These are phyloP conservation scores for Zele albiditarsus DNA, from an alignment of 2,888 invertebrate genomes.

Conservation along the genomic window DNA sequence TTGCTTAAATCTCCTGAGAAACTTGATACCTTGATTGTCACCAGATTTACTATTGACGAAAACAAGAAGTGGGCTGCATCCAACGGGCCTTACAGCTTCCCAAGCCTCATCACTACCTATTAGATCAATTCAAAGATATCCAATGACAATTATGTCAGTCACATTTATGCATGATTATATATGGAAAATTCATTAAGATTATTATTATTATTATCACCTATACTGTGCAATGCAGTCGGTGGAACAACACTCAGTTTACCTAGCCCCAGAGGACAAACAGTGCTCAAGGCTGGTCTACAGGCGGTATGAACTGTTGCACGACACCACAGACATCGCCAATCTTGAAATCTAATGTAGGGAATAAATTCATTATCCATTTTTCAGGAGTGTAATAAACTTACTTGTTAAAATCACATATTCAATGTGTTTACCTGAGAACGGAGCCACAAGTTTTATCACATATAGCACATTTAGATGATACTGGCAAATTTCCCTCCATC, in stretches of 20 bases:
- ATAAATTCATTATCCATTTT: too few species aligned
- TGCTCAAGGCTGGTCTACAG: constrained; percentile 86
- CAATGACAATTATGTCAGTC: constrained; percentile 1
- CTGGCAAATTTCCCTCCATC: constrained; percentile 97
- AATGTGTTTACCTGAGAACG: constrained; percentile 81
- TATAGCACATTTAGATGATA: constrained; percentile 92
- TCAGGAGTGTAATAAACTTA: background rate
- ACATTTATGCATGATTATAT: background rate
- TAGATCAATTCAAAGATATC: constrained; percentile 18
- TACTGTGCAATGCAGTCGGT: constrained; percentile 92
- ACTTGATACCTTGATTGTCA: constrained; percentile 98
- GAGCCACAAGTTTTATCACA: constrained; percentile 98
- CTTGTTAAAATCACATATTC: background rate
- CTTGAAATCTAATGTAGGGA: constrained; percentile 81
- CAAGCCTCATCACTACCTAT: constrained; percentile 88
- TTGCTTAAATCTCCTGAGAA: constrained; percentile 94
- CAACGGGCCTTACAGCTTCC: constrained; percentile 82
- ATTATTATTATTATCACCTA: constrained; percentile 73
- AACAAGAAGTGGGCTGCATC: constrained; percentile 89
- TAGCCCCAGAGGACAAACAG: constrained; percentile 90
- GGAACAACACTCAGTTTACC: constrained; percentile 94
- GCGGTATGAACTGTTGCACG: constrained; percentile 92
- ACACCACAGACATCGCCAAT: constrained; percentile 98
- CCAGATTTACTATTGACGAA: constrained; percentile 98
- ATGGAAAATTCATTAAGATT: background rate